Percentiles rank a stretch among this genome's conserved stretches.
These are phyloP conservation scores for Lonchura striata DNA, from an alignment of 2,113 vertebrate genomes.

Conservation along the genomic window DNA sequence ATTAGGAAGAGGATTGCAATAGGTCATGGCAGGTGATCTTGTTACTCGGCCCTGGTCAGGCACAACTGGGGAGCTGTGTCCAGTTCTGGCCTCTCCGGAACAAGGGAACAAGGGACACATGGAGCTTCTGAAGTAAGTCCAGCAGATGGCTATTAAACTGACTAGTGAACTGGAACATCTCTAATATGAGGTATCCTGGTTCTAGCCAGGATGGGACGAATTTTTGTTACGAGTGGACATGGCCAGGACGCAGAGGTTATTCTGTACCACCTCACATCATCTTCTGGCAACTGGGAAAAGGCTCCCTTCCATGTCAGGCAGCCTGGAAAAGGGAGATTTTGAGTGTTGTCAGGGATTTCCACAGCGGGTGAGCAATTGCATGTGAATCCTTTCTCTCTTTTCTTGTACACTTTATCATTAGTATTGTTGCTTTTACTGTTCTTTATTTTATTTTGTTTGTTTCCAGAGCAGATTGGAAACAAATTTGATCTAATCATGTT, in stretches of 20 bases:
- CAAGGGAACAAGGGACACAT: too few species aligned
- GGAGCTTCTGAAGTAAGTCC: background rate
- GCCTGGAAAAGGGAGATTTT: background rate
- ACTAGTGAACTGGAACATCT: background rate
- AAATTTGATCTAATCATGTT: background rate
- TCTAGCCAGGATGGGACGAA: background rate
- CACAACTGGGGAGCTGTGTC: background rate
- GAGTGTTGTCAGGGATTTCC: background rate
- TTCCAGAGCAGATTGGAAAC: background rate
- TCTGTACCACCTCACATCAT: background rate
- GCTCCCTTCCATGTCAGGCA: background rate
- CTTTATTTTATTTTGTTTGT: background rate
- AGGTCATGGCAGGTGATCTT: background rate
- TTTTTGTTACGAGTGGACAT: background rate
- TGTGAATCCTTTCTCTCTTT: fast-evolving
- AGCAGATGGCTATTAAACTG: background rate
- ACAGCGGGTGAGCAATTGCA: too few species aligned
- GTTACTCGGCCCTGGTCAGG: background rate
- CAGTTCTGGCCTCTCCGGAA: background rate
- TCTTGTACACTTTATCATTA: background rate
- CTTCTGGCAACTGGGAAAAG: background rate
- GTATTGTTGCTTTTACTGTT: background rate
- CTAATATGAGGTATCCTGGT: too few species aligned
- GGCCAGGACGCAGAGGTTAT: background rate
- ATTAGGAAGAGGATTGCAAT: background rate